phyloP scores from a whole-genome alignment of 2,113 vertebrate genomes.

The Neogobius melanostomus region DNA sequence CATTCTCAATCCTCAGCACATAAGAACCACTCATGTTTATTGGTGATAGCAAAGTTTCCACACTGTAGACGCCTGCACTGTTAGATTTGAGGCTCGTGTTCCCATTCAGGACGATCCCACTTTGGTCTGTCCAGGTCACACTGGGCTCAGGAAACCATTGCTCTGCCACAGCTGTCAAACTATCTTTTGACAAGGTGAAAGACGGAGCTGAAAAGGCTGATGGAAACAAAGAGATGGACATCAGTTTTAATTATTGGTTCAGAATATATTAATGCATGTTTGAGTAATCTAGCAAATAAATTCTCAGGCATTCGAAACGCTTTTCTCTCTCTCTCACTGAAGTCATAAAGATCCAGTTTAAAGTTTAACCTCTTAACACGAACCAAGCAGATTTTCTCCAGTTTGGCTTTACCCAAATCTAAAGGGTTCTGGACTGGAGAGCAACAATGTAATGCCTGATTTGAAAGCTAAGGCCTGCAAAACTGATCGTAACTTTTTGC shows the following conservation, averaged over 20 bases:
- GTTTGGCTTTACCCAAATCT: too few relatives aligned
- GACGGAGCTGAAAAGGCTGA: constrained; percentile 53
- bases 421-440: too few relatives aligned
- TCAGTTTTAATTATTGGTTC: background rate
- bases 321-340: too few relatives aligned
- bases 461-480: too few relatives aligned
- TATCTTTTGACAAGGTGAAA: background rate
- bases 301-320: too few relatives aligned
- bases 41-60: constrained; percentile 19
- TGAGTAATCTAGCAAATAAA: too few relatives aligned
- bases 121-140: constrained; percentile 30
- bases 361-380: too few relatives aligned
- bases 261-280: too few relatives aligned
- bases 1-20: constrained; percentile 43
- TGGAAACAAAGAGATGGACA: background rate
- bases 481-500: too few relatives aligned
- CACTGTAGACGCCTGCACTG: constrained; percentile 11
- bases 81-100: background rate
- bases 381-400: too few relatives aligned
- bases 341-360: too few relatives aligned
- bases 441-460: too few relatives aligned
- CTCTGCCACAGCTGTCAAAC: constrained; percentile 28
- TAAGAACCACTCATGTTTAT: constrained; percentile 14
- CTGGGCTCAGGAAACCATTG: constrained; percentile 54
- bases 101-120: constrained; percentile 1